Evolutionary conservation across 2,113 vertebrate genomes (phyloP).

Genomic region (Artemisiospiza belli): DNA sequence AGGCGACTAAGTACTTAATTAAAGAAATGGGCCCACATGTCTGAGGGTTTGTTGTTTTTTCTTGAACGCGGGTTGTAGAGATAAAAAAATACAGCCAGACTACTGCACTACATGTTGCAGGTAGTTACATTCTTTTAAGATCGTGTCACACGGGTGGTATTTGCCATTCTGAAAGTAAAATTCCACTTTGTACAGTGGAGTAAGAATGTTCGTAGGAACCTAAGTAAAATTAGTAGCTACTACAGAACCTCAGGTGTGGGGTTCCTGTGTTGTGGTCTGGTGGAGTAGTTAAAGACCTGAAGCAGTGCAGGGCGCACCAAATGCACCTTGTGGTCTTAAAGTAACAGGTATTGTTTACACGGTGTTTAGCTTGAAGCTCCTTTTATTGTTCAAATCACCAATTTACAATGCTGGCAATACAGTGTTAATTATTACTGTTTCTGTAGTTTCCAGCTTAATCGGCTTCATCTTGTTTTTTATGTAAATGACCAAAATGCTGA

Average conservation of each 20-base stretch:
- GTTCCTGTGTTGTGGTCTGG: not conserved
- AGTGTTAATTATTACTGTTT: not conserved
- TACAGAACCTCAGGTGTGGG: not conserved
- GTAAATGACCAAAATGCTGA: not conserved
- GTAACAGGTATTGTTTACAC: not conserved
- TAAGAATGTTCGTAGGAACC: not conserved
- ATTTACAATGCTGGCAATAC: not conserved
- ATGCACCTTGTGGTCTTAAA: not conserved
- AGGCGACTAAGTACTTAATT: not conserved
- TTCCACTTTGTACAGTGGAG: not conserved
- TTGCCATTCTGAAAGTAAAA: conserved; percentile 6
- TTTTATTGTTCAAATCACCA: not conserved
- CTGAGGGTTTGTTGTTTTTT: not conserved
- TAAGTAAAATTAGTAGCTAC: not conserved
- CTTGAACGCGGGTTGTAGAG: not conserved
- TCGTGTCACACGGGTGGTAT: not conserved
- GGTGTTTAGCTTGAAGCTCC: not conserved
- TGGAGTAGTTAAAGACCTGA: not conserved
- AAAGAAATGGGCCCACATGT: not conserved
- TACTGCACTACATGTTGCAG: not conserved
- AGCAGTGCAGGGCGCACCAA: not conserved
- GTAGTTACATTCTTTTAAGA: not conserved
- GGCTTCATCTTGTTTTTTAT: not conserved
- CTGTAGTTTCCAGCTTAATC: not conserved
- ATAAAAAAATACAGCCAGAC: no score